Evolutionary conservation across 2,888 invertebrate species (phyloP).

Genomic region (Cataglyphis albicans): DNA sequence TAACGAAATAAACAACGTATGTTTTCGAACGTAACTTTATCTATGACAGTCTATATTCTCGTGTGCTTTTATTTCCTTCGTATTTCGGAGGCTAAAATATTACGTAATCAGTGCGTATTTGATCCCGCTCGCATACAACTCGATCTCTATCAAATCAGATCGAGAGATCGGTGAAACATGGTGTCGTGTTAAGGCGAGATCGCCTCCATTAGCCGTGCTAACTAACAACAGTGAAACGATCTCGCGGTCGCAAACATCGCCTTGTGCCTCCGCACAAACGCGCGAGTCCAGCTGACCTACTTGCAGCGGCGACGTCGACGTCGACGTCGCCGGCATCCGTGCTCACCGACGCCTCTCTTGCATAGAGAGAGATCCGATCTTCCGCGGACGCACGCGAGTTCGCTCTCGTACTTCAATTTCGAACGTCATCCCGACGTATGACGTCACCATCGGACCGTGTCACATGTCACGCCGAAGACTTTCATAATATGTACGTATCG

Average conservation of each 20-base stretch:
- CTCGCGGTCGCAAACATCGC: constrained; percentile 62
- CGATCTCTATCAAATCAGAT: background rate
- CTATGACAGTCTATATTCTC: background rate
- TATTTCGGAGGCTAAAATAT: background rate
- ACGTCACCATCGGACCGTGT: constrained; percentile 24
- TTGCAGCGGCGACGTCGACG: constrained; percentile 56
- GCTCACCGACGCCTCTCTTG: constrained; percentile 28
- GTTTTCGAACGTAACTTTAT: background rate
- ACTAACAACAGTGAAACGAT: constrained; percentile 51
- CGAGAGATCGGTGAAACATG: constrained; percentile 30
- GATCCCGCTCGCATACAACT: background rate
- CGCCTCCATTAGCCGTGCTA: constrained; percentile 7
- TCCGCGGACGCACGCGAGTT: constrained; percentile 46
- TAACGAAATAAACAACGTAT: background rate
- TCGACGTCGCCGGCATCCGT: constrained; percentile 21
- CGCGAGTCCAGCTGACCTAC: constrained; percentile 67
- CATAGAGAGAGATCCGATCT: constrained; percentile 40
- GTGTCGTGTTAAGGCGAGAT: constrained; percentile 27
- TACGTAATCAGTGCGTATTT: background rate
- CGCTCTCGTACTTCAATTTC: constrained; percentile 49
- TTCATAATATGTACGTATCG: constrained; percentile 1
- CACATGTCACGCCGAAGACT: background rate
- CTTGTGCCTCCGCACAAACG: constrained; percentile 64
- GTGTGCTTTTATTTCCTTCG: background rate
- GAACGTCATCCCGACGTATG: constrained; percentile 32